These are phyloP conservation scores for Zaprionus capensis DNA, from an alignment of 1,140 invertebrate species.

Conservation along the genomic window DNA sequence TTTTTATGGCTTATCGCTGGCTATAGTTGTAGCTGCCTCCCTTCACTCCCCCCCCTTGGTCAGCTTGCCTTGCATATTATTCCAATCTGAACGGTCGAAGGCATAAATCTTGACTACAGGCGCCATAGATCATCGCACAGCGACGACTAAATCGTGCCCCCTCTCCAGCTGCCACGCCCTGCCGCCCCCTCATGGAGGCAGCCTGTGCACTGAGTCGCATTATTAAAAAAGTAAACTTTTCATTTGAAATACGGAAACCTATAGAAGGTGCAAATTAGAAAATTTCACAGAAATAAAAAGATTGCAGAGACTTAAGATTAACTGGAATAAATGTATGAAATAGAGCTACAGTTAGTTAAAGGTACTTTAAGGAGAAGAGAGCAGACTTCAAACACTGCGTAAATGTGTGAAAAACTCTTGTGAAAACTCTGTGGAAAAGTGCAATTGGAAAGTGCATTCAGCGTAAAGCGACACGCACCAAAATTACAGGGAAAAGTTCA, in stretches of 20 bases:
- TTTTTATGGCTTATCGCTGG: slow-evolving; percentile 67
- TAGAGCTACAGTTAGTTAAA: too few relatives aligned
- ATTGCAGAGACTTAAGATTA: too few relatives aligned
- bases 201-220: slow-evolving; percentile 53
- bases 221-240: slow-evolving; percentile 73
- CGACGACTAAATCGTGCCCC: slow-evolving; percentile 56
- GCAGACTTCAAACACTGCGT: background rate
- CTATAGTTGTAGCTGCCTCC: background rate
- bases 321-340: too few relatives aligned
- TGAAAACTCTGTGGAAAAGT: background rate
- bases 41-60: background rate
- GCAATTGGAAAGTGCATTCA: background rate
- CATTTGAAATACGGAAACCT: background rate
- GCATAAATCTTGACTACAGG: slow-evolving; percentile 73
- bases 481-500: background rate
- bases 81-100: slow-evolving; percentile 57
- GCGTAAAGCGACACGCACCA: background rate
- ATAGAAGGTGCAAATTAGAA: slow-evolving; percentile 13
- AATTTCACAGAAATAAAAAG: too few relatives aligned
- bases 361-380: too few relatives aligned
- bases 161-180: background rate
- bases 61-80: slow-evolving; percentile 59
- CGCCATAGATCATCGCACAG: slow-evolving; percentile 74
- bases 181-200: too few relatives aligned
- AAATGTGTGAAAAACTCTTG: background rate